Evolutionary conservation across 2,888 invertebrate species (phyloP).

Genomic region (Agrenia bidenticulata): DNA sequence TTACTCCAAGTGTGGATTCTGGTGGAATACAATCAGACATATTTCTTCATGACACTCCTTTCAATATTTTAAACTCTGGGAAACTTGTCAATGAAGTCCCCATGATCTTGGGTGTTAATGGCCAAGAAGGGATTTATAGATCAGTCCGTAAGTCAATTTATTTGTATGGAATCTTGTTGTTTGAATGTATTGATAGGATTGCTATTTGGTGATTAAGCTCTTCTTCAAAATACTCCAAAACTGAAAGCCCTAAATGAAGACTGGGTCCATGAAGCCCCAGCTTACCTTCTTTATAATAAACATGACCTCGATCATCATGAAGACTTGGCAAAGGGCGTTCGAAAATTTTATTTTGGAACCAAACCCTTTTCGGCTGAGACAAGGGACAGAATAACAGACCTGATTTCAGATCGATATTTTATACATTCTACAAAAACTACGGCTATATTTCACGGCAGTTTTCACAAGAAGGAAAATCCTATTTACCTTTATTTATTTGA

Average conservation of each 20-base stretch:
- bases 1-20: conserved; percentile 41
- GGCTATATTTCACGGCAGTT: conserved; percentile 26
- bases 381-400: conserved; percentile 31
- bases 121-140: conserved; percentile 39
- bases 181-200: not conserved
- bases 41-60: conserved; percentile 34
- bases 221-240: conserved; percentile 28
- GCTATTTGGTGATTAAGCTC: conserved; percentile 23
- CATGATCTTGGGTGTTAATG: conserved; percentile 37
- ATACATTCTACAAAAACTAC: conserved; percentile 43
- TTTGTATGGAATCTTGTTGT: too few species aligned
- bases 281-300: conserved; percentile 33
- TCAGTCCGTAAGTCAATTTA: conserved; percentile 39
- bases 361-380: conserved; percentile 22
- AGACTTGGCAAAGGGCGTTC: conserved; percentile 28
- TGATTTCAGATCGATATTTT: conserved; percentile 61
- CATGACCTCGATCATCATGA: conserved; percentile 25
- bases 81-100: conserved; percentile 42
- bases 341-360: conserved; percentile 40
- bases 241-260: conserved; percentile 33
- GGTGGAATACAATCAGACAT: conserved; percentile 15
- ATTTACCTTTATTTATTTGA: conserved; percentile 34
- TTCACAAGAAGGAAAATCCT: conserved; percentile 22
- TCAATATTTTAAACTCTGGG: conserved; percentile 20
- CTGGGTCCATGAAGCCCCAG: conserved; percentile 35